Base-by-base conservation (phyloP, 1,140 invertebrate species). In the Achatina immaculata region DNA sequence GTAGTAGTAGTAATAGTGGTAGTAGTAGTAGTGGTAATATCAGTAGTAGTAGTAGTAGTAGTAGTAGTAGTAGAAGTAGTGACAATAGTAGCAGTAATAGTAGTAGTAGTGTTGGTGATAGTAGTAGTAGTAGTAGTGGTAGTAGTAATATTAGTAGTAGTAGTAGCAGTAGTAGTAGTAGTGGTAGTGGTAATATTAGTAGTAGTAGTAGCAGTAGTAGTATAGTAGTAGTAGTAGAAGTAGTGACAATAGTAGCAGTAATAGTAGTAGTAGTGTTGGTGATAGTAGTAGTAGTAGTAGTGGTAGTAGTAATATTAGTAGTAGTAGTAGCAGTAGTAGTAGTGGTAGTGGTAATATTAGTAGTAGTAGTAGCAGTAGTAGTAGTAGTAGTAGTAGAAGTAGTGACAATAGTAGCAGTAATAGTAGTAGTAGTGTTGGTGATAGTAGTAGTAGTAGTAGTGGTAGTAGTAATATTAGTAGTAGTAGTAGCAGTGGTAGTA, bases 361-460 rank as follows among this genome's bases (percentile, higher is more conserved):
- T 75, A 75, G 73, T 75, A 55, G 45, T 75, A 75, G 43, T 55
- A 75, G 73, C n/a, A 75, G 72, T 75, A 75, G 72, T 75, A 75
- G 72, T 75, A 48, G 40, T 75, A 75, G 72, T 75, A 75, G 72
- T 75, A 75, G 72, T 75, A 75, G 40, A 48, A 75, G 72, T 75
- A 75, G 72, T 48, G 45, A 40, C 28, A 75, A 40, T 75, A 75
- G 72, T 75, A 75, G 72, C 28, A 16, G 40, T 75, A 75, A 40
- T 75, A 75, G 72, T 21, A 55, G 48, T 19, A 55, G 48, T 55
- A 19, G 48, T 55, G 3, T 3, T 19, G 24, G 48, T 55, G 24
- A 24, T 55, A 55, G 21, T 55, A 55, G 48, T 55, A 55, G 48
- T 24, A 55, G 48, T 21, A 55, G 48, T 55, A 55, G 48, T 55